A percentile compares a stretch with the other conserved stretches of the same genome.
These are phyloP conservation scores for Drosophila nannoptera DNA, from an alignment of 1,140 invertebrate genomes.

Conservation along the genomic window DNA sequence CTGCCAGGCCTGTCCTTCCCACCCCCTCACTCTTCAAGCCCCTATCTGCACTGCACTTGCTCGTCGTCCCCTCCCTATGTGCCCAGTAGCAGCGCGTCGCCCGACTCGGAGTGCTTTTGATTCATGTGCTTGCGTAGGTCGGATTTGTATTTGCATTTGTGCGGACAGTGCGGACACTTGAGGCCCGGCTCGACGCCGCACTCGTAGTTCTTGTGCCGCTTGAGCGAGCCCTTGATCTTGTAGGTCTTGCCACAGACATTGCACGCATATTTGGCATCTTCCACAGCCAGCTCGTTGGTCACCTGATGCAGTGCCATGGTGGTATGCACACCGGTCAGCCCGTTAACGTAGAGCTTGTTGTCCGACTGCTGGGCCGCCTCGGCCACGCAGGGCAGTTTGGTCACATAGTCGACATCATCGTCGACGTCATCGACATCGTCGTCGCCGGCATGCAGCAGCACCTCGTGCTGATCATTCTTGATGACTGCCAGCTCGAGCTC, in stretches of 20 bases:
- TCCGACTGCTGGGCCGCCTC: constrained; percentile 32
- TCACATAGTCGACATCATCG: constrained; percentile 34
- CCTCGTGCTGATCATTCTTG: constrained; percentile 49
- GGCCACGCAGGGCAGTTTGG: constrained; percentile 41
- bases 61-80: no score
- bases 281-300: constrained; percentile 41
- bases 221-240: constrained; percentile 81
- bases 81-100: constrained; percentile 41
- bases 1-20: neutral
- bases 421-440: constrained; percentile 27
- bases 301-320: constrained; percentile 51
- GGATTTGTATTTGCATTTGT: constrained; percentile 78
- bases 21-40: neutral
- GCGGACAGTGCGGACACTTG: constrained; percentile 73
- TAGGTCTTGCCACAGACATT: constrained; percentile 81
- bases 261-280: constrained; percentile 79
- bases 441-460: constrained; percentile 13
- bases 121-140: constrained; percentile 77
- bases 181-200: constrained; percentile 81
- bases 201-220: constrained; percentile 83
- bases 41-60: no score
- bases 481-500: constrained; percentile 61
- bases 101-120: constrained; percentile 68
- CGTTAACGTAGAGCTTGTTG: constrained; percentile 53
- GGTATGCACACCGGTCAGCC: constrained; percentile 53